Conservation (phyloP, 2,113 vertebrate genomes). For the Thermophis baileyi region DNA sequence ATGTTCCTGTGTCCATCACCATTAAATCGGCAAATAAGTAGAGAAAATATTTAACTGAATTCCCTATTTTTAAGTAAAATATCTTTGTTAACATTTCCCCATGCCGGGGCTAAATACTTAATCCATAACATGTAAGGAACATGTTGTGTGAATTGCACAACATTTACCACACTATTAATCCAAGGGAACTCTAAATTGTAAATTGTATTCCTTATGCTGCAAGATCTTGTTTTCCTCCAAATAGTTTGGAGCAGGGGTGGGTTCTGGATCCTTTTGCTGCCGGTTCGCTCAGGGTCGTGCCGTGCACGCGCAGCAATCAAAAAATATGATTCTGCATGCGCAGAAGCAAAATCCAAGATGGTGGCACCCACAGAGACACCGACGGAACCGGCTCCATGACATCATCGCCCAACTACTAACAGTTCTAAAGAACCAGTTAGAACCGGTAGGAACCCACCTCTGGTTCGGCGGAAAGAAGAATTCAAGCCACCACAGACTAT, state of each 20-base stretch:
- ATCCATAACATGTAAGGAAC: neutral
- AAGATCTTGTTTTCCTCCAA: constrained; percentile 11
- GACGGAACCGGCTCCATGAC: no score
- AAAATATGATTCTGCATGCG: no score
- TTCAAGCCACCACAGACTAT: neutral
- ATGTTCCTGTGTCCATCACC: neutral
- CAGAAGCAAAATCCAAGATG: no score
- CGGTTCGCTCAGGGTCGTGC: no score
- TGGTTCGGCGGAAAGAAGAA: neutral
- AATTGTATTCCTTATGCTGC: neutral
- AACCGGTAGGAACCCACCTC: no score
- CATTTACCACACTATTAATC: neutral
- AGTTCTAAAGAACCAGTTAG: no score
- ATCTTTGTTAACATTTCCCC: neutral
- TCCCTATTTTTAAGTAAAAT: neutral
- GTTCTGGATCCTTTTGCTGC: no score
- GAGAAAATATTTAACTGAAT: neutral
- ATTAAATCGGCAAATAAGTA: neutral
- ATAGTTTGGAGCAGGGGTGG: no score
- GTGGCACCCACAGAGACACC: no score
- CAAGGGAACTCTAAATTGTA: neutral
- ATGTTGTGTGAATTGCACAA: constrained; percentile 4
- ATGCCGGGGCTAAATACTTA: neutral
- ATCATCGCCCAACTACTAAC: no score
- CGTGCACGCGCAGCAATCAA: no score